Evolutionary conservation across 2,113 vertebrate genomes (phyloP), one percentile per base, ranked within the genome.

Genomic region (Cinclus mexicanus): DNA sequence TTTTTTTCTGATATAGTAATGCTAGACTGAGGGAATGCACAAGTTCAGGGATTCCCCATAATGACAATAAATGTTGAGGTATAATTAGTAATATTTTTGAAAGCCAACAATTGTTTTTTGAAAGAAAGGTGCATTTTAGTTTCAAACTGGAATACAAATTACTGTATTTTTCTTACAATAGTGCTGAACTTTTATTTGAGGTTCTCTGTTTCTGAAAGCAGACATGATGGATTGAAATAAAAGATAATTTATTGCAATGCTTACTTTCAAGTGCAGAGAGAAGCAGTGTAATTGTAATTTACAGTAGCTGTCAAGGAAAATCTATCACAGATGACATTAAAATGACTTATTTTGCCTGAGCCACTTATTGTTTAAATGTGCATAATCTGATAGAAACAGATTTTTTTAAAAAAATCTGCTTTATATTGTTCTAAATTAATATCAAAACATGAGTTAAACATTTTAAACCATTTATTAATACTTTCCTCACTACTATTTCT

Each of bases 211-310:
- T 97, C 97, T 98, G 96, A 98, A 98, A 98, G 98, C 97, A 98
- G 97, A 97, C 97, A 96, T 98, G 98, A 98, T 98, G 97, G 98
- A 98, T 97, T 98, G 98, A 98, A 98, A 98, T 98, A 98, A 98
- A 98, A 98, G 98, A 98, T 98, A 98, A 98, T 98, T 98, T 98
- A 98, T 98, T 98, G 98, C 98, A 98, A 98, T 98, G 98, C 98
- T 98, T 98, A 98, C 97, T 98, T 98, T 98, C 97, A 97, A 97
- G 97, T 97, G 97, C 94, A 97, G 95, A 97, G 96, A 98, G 97
- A 98, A 98, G 98, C 97, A 95, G 97, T 97, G 95, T 98, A 98
- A 98, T 98, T 98, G 98, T 98, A 98, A 98, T 98, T 98, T 98
- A 98, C 98, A 98, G 98, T 98, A 98, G 98, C 98, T 98, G 98